Percentiles rank a stretch among this genome's conserved stretches.
Conservation (phyloP, 2,797 vertebrate genomes). For the Sebastolobus alascanus region DNA sequence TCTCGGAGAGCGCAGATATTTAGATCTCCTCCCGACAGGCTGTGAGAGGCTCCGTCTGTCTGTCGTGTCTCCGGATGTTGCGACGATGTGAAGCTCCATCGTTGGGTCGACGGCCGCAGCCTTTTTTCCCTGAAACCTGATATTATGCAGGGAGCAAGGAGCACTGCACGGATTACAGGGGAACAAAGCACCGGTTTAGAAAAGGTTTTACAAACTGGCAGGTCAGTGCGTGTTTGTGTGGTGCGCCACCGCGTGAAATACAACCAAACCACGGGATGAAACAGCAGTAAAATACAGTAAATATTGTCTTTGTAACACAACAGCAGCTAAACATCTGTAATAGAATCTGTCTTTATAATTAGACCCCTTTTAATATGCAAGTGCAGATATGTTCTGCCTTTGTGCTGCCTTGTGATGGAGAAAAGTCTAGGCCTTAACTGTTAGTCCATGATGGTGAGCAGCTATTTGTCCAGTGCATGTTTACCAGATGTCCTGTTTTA, state of each 20-base stretch:
- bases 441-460: constrained; percentile 37
- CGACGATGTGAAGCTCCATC: constrained; percentile 73
- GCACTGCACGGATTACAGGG: constrained; percentile 65
- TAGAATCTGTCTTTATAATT: neutral
- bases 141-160: constrained; percentile 80
- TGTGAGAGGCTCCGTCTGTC: constrained; percentile 54
- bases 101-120: constrained; percentile 60
- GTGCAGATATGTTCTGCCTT: neutral
- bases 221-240: constrained; percentile 68
- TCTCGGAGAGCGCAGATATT: neutral
- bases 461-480: constrained; percentile 5
- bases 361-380: neutral
- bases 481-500: constrained; percentile 4
- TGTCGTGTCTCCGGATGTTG: constrained; percentile 56
- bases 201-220: constrained; percentile 69
- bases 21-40: neutral
- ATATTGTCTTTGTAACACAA: neutral
- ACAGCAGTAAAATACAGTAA: neutral
- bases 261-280: neutral
- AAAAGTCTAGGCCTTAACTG: constrained; percentile 54
- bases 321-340: neutral
- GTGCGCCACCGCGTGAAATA: constrained; percentile 13
- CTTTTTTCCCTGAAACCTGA: constrained; percentile 57
- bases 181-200: constrained; percentile 75
- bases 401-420: constrained; percentile 12